Evolutionary conservation across 2,113 vertebrate species (phyloP).

Genomic region (Strigops habroptila): DNA sequence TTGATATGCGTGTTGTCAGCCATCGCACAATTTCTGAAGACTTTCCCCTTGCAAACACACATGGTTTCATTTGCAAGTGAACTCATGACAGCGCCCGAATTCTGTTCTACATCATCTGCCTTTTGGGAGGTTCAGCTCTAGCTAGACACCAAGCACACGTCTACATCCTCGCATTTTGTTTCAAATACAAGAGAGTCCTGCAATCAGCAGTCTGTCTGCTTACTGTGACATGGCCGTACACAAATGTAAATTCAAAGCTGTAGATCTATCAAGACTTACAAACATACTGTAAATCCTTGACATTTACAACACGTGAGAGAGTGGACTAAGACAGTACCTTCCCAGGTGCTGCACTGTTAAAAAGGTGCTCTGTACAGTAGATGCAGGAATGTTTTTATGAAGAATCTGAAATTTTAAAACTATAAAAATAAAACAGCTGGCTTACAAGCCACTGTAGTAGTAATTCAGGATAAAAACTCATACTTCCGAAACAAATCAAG

Average conservation of each 20-base stretch:
- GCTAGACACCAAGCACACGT: neutral
- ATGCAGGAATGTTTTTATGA: constrained; percentile 38
- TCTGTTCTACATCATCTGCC: neutral
- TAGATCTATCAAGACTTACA: neutral
- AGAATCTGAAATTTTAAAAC: neutral
- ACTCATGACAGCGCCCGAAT: accelerated
- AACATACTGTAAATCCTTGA: neutral
- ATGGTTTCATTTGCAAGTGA: neutral
- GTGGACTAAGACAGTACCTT: neutral
- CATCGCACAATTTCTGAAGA: neutral
- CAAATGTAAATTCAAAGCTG: neutral
- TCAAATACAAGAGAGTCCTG: neutral
- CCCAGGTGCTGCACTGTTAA: neutral
- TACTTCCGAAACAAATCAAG: neutral
- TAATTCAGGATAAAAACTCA: constrained; percentile 3
- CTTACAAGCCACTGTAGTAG: neutral
- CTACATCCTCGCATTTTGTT: neutral
- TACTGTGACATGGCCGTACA: neutral
- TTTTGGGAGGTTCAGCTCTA: neutral
- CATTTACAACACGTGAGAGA: neutral
- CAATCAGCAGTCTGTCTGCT: neutral
- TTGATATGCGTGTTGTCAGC: neutral
- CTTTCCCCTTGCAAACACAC: neutral
- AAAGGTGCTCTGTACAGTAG: constrained; percentile 22
- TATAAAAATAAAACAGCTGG: constrained; percentile 24